These are phyloP conservation scores for Cebus imitator DNA, from an alignment of 2,113 vertebrate genomes.

Conservation along the genomic window DNA sequence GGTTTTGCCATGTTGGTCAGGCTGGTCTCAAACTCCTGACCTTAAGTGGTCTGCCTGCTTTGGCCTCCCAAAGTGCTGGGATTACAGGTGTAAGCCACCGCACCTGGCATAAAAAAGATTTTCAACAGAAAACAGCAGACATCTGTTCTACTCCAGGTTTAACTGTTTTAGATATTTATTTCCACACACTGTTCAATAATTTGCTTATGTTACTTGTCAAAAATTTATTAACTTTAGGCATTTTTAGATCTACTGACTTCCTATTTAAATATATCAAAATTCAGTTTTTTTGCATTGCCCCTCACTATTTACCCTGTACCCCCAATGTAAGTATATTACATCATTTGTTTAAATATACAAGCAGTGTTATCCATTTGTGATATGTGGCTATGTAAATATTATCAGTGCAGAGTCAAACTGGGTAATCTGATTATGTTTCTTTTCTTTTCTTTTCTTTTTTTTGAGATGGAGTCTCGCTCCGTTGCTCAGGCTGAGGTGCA, in stretches of 20 bases:
- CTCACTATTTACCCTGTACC: neutral
- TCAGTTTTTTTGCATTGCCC: neutral
- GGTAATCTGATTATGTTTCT: neutral
- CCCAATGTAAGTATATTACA: neutral
- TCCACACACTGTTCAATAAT: slow-evolving; percentile 1
- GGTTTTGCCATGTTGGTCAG: too few relatives aligned
- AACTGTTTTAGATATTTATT: neutral
- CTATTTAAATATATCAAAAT: neutral
- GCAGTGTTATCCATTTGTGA: neutral
- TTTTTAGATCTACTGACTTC: neutral
- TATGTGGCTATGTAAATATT: neutral
- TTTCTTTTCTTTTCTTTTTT: neutral
- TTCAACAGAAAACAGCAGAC: neutral
- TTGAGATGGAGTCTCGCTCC: neutral
- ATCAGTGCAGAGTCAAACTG: neutral
- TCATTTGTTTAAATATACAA: neutral
- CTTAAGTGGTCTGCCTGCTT: too few relatives aligned
- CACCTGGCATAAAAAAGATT: neutral
- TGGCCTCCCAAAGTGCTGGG: too few relatives aligned
- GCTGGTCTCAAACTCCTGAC: too few relatives aligned
- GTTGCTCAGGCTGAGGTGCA: neutral
- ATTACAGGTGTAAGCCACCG: too few relatives aligned
- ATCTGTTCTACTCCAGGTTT: neutral
- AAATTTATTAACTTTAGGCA: neutral
- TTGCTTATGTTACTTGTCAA: neutral